phyloP scores from a whole-genome alignment of 2,797 vertebrate species.

The Psittacula derbiana region DNA sequence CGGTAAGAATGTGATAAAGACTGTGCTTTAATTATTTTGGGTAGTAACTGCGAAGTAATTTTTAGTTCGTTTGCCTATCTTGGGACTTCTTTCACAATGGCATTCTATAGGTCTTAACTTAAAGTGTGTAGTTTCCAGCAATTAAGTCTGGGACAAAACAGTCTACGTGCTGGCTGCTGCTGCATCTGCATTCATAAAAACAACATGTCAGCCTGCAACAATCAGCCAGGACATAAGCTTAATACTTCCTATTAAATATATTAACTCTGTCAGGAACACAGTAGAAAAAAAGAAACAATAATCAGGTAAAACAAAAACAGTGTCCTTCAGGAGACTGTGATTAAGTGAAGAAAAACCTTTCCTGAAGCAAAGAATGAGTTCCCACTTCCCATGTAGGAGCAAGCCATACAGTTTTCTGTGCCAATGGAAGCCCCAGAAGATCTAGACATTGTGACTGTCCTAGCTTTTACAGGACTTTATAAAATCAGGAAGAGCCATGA shows the following conservation, averaged over 20 bases:
- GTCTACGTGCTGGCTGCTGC: neutral
- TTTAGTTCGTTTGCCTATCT: neutral
- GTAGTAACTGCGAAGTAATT: neutral
- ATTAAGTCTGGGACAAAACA: neutral
- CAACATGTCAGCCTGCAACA: neutral
- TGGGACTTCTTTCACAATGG: neutral
- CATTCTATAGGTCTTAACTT: neutral
- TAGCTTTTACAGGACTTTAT: neutral
- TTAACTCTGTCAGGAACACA: neutral
- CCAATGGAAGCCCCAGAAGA: neutral
- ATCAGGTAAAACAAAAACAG: neutral
- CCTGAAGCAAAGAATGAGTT: neutral
- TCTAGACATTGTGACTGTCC: neutral
- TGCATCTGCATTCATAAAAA: neutral
- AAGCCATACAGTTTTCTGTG: neutral
- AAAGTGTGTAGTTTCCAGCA: neutral
- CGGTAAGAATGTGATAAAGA: neutral
- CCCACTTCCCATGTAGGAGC: neutral
- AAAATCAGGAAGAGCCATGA: neutral
- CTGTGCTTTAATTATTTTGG: conserved; percentile 13
- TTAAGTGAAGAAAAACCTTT: neutral
- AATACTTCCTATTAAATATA: neutral
- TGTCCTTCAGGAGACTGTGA: neutral
- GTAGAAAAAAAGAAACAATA: neutral
- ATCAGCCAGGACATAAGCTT: neutral